A percentile compares a stretch with the other conserved stretches of the same genome.
Conservation (phyloP, 2,888 invertebrate species). For the Plutella xylostella region DNA sequence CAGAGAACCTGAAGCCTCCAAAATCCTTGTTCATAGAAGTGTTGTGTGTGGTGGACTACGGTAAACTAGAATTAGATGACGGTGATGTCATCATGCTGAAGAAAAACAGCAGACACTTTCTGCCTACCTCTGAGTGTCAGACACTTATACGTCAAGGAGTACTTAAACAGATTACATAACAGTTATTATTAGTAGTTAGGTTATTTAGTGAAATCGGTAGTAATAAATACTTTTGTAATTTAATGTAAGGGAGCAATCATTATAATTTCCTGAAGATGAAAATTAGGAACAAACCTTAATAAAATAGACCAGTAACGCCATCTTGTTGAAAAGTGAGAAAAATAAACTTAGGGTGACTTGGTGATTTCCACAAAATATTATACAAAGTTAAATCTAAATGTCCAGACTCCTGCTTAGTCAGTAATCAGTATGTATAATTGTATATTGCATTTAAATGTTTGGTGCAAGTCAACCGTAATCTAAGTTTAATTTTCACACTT, state of each 20-base stretch:
- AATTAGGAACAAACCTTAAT: no score
- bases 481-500: neutral
- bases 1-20: constrained; percentile 89
- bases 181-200: neutral
- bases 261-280: no score
- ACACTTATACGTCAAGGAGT: constrained; percentile 91
- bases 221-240: no score
- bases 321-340: no score
- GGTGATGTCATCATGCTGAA: constrained; percentile 91
- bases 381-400: no score
- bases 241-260: no score
- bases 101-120: constrained; percentile 91
- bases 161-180: constrained; percentile 75
- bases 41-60: constrained; percentile 89
- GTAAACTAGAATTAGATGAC: constrained; percentile 93
- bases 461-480: neutral
- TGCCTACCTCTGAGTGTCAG: constrained; percentile 91
- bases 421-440: no score
- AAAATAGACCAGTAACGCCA: no score
- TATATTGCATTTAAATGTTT: no score
- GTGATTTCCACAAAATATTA: no score
- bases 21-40: constrained; percentile 95
- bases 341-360: neutral
- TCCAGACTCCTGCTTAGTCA: no score
- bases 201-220: no score